Evolutionary conservation across 2,797 vertebrate species (phyloP).

Genomic region (Lycodopsis pacificus): DNA sequence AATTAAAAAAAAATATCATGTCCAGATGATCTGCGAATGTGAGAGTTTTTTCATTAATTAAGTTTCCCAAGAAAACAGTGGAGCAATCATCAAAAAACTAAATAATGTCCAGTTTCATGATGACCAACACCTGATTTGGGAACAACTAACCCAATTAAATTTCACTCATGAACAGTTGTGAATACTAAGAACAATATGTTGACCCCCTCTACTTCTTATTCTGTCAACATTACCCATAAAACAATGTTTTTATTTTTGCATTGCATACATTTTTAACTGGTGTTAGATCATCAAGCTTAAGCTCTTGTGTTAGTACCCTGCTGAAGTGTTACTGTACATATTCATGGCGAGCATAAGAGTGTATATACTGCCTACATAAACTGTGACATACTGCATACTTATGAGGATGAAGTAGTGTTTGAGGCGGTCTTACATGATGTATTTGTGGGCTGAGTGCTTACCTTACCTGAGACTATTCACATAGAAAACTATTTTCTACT

Average conservation of each 20-base stretch:
- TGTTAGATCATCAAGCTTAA: constrained; percentile 25
- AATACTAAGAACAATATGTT: background rate
- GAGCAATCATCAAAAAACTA: background rate
- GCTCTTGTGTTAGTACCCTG: constrained; percentile 11
- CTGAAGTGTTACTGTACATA: constrained; percentile 47
- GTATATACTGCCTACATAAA: constrained; percentile 32
- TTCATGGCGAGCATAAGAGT: constrained; percentile 13
- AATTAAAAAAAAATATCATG: background rate
- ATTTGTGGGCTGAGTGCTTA: constrained; percentile 43
- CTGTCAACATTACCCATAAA: background rate
- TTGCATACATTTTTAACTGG: background rate
- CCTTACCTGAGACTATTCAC: constrained; percentile 36
- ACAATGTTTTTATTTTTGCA: background rate
- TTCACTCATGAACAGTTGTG: background rate
- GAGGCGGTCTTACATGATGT: constrained; percentile 31
- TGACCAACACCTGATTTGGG: background rate
- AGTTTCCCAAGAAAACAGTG: background rate
- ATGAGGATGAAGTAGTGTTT: constrained; percentile 32
- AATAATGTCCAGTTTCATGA: constrained; percentile 20
- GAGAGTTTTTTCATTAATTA: background rate
- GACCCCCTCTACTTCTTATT: background rate
- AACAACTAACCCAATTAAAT: background rate
- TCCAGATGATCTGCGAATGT: background rate
- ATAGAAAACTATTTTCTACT: constrained; percentile 25
- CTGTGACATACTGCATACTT: constrained; percentile 33